Evolutionary conservation across 2,113 vertebrate genomes (phyloP).

Genomic region (Labrus mixtus): DNA sequence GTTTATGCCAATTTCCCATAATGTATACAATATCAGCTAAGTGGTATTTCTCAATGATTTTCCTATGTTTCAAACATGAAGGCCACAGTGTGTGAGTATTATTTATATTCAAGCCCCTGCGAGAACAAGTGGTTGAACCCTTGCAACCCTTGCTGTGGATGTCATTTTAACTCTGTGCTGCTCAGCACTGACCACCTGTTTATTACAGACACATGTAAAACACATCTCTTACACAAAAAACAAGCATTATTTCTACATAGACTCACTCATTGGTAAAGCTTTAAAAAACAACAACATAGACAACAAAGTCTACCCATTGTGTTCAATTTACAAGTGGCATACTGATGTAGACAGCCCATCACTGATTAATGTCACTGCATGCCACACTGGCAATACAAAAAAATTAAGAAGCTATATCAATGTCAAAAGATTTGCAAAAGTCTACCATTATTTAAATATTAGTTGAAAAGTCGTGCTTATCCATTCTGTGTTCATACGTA

Average conservation of each 20-base stretch:
- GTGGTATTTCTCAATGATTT: constrained; percentile 38
- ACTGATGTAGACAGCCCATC: constrained; percentile 28
- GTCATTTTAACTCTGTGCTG: constrained; percentile 83
- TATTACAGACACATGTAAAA: constrained; percentile 69
- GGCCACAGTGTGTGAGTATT: constrained; percentile 70
- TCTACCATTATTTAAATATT: constrained; percentile 25
- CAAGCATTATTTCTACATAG: not conserved
- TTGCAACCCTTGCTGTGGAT: constrained; percentile 80
- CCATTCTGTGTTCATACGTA: constrained; percentile 7
- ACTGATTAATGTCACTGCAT: constrained; percentile 24
- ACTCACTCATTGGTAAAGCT: constrained; percentile 2
- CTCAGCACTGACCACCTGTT: constrained; percentile 83
- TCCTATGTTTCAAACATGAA: constrained; percentile 58
- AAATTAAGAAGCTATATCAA: not conserved
- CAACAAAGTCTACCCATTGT: not conserved
- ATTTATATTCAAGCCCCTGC: constrained; percentile 82
- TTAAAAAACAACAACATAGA: not conserved
- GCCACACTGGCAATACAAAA: not conserved
- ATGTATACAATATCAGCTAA: constrained; percentile 23
- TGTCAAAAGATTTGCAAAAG: not conserved
- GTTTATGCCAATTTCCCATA: constrained; percentile 12
- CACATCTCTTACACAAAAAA: constrained; percentile 29
- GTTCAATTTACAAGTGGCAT: constrained; percentile 1
- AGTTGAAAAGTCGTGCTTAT: not conserved
- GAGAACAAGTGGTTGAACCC: constrained; percentile 81